These are phyloP conservation scores for Himalopsyche tibetana DNA, from an alignment of 2,888 invertebrate genomes.

Conservation along the genomic window DNA sequence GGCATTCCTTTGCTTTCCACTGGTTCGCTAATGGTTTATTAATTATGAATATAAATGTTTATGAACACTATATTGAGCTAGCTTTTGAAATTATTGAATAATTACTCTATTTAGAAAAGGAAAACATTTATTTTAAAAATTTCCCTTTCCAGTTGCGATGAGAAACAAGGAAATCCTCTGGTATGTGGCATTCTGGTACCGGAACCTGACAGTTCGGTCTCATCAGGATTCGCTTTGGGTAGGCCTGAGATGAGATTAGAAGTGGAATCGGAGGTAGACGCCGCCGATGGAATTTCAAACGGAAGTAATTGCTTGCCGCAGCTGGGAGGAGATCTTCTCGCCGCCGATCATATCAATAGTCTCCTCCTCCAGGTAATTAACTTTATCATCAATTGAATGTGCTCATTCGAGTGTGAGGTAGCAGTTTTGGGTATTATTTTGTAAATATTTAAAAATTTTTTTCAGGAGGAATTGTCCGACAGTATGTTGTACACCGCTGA, in stretches of 20 bases:
- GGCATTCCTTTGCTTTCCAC: too few species aligned
- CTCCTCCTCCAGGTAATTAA: slow-evolving; percentile 73
- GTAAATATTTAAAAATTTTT: slow-evolving; percentile 46
- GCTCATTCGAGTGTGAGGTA: not conserved
- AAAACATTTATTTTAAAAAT: not conserved
- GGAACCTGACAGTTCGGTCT: slow-evolving; percentile 66
- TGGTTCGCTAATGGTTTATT: too few species aligned
- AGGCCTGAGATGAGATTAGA: slow-evolving; percentile 17
- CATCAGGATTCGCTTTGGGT: slow-evolving; percentile 14
- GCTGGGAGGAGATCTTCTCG: slow-evolving; percentile 68
- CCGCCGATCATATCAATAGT: slow-evolving; percentile 72
- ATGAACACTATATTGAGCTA: too few species aligned
- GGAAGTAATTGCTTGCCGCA: slow-evolving; percentile 47
- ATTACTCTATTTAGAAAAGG: not conserved
- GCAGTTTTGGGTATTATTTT: not conserved
- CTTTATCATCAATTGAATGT: not conserved
- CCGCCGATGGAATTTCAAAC: slow-evolving; percentile 9
- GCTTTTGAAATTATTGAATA: too few species aligned
- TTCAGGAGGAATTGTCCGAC: slow-evolving; percentile 75
- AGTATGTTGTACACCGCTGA: slow-evolving; percentile 70
- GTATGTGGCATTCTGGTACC: slow-evolving; percentile 60
- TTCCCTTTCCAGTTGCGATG: slow-evolving; percentile 59
- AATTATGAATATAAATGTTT: too few species aligned
- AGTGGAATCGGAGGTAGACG: slow-evolving; percentile 17
- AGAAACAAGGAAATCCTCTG: slow-evolving; percentile 63